Base-by-base conservation (phyloP, 2,113 vertebrate species). In the Leptosomus discolor region DNA sequence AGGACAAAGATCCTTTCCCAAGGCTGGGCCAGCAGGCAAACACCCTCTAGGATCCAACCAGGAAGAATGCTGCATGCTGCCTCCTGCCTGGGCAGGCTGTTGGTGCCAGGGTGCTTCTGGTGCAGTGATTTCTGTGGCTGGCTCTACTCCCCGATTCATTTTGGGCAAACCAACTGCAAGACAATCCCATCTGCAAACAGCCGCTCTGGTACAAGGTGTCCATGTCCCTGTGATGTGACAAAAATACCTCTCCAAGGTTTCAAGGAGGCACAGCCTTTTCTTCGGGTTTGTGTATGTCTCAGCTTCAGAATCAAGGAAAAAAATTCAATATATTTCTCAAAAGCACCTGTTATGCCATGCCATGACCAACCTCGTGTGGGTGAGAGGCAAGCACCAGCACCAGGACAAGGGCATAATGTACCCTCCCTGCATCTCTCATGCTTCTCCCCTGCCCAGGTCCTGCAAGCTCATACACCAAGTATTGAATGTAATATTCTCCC, bases 351-450 rank as follows among this genome's bases (percentile, higher is more conserved):
- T 37, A 20, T 5, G 5, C 11, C n/a, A 26, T 84, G 27, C 8
- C 41, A n/a, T 4, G 24, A 23, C 5, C 56, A 51, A 22, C 46
- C 53, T 37, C 0, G 1, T 22, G 48, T 2, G 1, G 22, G 63
- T 5, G 18, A 41, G 60, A 36, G 67, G 23, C 0, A 1, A 90
- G 34, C 9, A 19, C 68, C 1, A 5, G 6, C 53, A 13, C 24
- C 4, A 16, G 43, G 48, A 14, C 8, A 9, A 12, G 19, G 19
- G 13, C 60, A 32, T 1, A 12, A 29, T 3, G 0, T 7, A 32
- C 11, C 53, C 37, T 22, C 10, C 53, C 48, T 48, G 46, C 12
- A 27, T 29, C 3, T 7, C 56, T 15, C 6, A 0, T 17, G 37
- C 26, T n/a, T 37, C 30, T 69, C 11, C n/a, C 64, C 51, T 60